phyloP scores from a whole-genome alignment of 2,797 vertebrate species.

The Mustela erminea region DNA sequence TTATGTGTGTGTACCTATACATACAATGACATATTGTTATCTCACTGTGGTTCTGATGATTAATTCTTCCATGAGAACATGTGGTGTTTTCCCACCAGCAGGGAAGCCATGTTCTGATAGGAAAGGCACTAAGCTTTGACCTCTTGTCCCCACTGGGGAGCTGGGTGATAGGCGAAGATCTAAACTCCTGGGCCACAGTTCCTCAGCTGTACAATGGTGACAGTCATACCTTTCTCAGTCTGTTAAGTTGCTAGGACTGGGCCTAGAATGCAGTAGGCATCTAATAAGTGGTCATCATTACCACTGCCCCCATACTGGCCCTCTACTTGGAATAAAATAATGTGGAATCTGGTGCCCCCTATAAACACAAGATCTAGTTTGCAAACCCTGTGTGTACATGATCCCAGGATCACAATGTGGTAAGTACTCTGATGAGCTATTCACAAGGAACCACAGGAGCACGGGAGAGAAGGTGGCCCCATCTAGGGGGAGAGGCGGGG shows the following conservation, averaged over 20 bases:
- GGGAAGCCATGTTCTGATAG: background rate
- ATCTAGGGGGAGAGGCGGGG: no score
- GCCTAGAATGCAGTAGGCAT: accelerated
- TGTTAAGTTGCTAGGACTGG: background rate
- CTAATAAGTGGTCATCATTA: background rate
- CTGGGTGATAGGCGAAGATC: background rate
- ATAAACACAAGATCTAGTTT: background rate
- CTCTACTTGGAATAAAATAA: background rate
- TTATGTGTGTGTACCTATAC: background rate
- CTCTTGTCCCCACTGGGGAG: background rate
- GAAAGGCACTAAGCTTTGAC: background rate
- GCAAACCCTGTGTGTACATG: background rate
- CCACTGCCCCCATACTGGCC: background rate
- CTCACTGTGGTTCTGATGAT: background rate
- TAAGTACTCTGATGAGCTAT: background rate
- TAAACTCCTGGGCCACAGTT: background rate
- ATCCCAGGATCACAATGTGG: background rate
- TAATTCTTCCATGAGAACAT: background rate
- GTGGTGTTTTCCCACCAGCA: background rate
- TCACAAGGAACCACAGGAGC: background rate
- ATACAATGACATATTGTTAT: background rate
- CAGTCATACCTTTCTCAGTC: background rate
- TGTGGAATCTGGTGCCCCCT: background rate
- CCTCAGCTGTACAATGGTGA: background rate
- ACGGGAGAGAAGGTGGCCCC: accelerated